Evolutionary conservation across 2,113 vertebrate genomes (phyloP).

Genomic region (Manacus vitellinus): DNA sequence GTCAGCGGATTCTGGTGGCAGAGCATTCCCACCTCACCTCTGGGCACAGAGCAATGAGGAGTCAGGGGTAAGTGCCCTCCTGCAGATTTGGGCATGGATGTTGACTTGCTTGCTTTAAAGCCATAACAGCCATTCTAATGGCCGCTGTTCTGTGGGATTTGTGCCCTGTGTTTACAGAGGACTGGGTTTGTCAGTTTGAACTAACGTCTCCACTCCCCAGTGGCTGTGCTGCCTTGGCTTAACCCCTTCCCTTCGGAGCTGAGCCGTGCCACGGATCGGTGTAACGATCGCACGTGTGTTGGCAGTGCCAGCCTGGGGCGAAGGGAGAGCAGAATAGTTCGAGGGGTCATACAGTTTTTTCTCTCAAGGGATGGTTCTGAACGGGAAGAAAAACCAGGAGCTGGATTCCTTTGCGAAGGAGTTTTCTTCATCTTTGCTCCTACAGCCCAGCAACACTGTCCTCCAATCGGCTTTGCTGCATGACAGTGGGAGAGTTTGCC

Average conservation of each 20-base stretch:
- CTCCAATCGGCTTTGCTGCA: constrained; percentile 59
- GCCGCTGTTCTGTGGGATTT: background rate
- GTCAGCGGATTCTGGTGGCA: background rate
- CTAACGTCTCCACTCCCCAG: constrained; percentile 18
- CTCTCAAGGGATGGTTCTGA: constrained; percentile 38
- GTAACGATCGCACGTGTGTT: background rate
- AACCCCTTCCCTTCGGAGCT: constrained; percentile 47
- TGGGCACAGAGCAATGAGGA: constrained; percentile 7
- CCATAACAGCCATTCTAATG: background rate
- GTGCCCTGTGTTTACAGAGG: constrained; percentile 17
- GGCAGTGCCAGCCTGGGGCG: background rate
- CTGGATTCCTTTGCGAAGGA: constrained; percentile 56
- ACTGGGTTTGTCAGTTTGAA: constrained; percentile 50
- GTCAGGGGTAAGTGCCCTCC: constrained; percentile 24
- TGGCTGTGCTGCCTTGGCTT: constrained; percentile 18
- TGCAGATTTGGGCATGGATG: background rate
- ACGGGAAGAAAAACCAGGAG: constrained; percentile 17
- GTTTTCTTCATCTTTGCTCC: constrained; percentile 53
- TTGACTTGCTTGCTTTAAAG: background rate
- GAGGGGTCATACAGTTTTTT: background rate
- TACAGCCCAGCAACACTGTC: constrained; percentile 64
- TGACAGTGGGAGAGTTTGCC: constrained; percentile 54
- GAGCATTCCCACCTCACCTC: background rate
- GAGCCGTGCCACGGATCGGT: background rate
- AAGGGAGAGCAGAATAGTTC: background rate